A percentile compares a stretch with the other conserved stretches of the same genome.
Evolutionary conservation across 1,140 invertebrate genomes (phyloP).

Genomic region (Hormaphis cornu): DNA sequence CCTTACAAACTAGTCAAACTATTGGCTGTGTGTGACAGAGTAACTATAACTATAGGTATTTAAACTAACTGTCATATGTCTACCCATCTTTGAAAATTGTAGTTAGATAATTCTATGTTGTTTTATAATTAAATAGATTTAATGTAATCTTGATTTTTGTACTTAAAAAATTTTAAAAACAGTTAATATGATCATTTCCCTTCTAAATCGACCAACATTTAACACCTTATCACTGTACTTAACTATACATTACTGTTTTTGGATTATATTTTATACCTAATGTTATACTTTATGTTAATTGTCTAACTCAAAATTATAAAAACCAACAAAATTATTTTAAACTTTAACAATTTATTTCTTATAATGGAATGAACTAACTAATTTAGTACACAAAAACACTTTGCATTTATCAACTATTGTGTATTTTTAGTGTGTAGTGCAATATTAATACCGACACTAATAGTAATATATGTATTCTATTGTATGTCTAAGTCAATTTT

Average conservation of each 20-base stretch:
- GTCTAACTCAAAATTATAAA: neutral
- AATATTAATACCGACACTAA: neutral
- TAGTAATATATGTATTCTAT: no score
- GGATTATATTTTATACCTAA: neutral
- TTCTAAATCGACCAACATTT: neutral
- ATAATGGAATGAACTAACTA: neutral
- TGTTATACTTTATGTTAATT: neutral
- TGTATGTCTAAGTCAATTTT: slow-evolving; percentile 10
- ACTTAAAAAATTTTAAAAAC: no score
- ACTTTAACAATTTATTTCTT: neutral
- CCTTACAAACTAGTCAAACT: slow-evolving; percentile 2
- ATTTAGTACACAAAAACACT: neutral
- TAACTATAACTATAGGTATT: neutral
- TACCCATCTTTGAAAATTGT: neutral
- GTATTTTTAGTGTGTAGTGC: neutral
- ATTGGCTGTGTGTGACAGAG: neutral
- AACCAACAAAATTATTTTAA: no score
- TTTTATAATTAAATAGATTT: no score
- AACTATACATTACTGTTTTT: neutral
- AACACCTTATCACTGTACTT: neutral
- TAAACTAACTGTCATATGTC: neutral
- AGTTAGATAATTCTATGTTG: neutral
- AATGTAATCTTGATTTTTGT: no score
- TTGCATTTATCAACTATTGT: neutral
- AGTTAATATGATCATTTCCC: neutral